Evolutionary conservation across 2,113 vertebrate species (phyloP).

Genomic region (Tragelaphus imberbis): DNA sequence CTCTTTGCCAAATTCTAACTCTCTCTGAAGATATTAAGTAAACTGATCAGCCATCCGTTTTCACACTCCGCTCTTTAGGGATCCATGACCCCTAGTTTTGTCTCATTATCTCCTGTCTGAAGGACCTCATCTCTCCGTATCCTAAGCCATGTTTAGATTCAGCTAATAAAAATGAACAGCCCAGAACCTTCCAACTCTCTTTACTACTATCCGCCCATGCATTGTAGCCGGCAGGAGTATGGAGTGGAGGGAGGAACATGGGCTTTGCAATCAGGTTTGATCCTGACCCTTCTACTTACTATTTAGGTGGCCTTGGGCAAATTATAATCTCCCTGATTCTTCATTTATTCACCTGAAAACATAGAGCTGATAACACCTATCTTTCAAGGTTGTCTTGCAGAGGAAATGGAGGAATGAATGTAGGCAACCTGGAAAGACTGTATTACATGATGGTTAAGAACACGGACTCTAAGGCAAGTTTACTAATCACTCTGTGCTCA

Average conservation of each 20-base stretch:
- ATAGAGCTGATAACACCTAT: not conserved
- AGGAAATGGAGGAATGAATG: not conserved
- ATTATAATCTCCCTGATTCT: not conserved
- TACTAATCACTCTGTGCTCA: not conserved
- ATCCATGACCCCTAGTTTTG: not conserved
- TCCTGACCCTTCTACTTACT: not conserved
- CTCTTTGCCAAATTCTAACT: not conserved
- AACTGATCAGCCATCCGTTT: not conserved
- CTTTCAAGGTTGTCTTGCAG: not conserved
- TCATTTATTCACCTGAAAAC: not conserved
- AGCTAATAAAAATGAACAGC: not conserved
- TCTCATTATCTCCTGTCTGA: not conserved
- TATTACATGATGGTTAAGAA: not conserved
- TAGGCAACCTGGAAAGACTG: not conserved
- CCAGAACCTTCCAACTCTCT: not conserved
- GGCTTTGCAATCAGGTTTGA: not conserved
- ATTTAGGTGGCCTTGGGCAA: not conserved
- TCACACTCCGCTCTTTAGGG: not conserved
- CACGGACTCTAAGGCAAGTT: accelerated
- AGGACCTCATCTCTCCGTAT: not conserved
- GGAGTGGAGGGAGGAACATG: accelerated
- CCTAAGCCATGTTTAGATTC: not conserved
- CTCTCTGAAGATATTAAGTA: not conserved
- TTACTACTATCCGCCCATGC: not conserved
- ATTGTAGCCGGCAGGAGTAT: not conserved